Conservation (phyloP, 37 sponge, comb jelly and placozoan species). For the Mnemiopsis leidyi region DNA sequence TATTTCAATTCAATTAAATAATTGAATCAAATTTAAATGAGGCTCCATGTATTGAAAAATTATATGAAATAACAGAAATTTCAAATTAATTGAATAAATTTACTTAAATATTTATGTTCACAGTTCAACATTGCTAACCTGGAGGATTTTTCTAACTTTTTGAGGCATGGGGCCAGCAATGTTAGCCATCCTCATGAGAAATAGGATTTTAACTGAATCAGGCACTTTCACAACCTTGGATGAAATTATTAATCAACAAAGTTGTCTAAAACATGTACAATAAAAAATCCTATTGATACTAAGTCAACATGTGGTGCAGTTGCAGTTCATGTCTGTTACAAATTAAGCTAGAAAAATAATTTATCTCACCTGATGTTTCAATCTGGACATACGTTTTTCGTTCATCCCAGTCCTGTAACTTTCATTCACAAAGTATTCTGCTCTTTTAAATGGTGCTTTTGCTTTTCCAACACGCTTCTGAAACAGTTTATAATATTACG, state of each 20-base stretch:
- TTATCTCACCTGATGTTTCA: slow-evolving; percentile 4
- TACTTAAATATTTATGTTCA: no score
- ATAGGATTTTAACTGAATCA: slow-evolving; percentile 29
- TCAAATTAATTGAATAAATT: no score
- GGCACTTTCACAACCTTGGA: slow-evolving; percentile 28
- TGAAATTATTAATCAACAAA: no score
- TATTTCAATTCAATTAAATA: no score
- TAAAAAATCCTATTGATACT: no score
- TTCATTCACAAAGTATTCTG: slow-evolving; percentile 55
- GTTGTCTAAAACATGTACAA: no score
- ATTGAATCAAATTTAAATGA: no score
- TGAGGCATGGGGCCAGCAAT: slow-evolving; percentile 55
- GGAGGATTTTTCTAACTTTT: slow-evolving; percentile 38
- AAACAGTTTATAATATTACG: no score
- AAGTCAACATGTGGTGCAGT: no score
- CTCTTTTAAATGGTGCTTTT: slow-evolving; percentile 48
- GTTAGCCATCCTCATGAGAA: slow-evolving; percentile 57
- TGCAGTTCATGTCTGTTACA: background rate
- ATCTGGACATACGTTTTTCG: background rate
- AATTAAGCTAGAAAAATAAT: no score
- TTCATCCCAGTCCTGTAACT: slow-evolving; percentile 54
- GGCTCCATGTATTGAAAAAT: no score
- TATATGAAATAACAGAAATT: no score
- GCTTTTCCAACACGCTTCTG: slow-evolving; percentile 45
- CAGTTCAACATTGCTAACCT: background rate